phyloP scores from a whole-genome alignment of 2,113 vertebrate species.

The Tinamus guttatus region DNA sequence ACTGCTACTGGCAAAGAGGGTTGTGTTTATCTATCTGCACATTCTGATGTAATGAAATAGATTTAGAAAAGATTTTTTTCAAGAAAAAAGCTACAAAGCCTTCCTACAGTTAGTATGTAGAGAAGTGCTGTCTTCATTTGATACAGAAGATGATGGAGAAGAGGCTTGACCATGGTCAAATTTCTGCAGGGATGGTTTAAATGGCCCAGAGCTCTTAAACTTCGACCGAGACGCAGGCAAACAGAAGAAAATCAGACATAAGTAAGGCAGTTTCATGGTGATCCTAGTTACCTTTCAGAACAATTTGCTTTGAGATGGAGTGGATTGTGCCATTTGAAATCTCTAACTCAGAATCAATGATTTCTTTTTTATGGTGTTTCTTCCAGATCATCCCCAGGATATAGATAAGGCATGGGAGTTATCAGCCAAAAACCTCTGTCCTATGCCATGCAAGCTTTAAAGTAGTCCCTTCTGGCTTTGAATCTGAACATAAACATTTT shows the following conservation, averaged over 20 bases:
- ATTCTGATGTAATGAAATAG: not conserved
- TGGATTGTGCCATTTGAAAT: slow-evolving; percentile 30
- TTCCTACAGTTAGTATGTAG: not conserved
- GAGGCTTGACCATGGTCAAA: not conserved
- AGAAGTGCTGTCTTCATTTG: not conserved
- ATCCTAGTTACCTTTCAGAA: slow-evolving; percentile 41
- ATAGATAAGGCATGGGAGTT: not conserved
- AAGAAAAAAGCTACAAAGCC: not conserved
- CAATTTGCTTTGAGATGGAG: slow-evolving; percentile 2
- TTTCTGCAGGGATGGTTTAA: not conserved
- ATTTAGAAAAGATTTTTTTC: not conserved
- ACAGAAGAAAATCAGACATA: not conserved
- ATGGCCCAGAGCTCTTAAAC: slow-evolving; percentile 5
- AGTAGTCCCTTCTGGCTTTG: not conserved
- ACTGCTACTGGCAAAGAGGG: not conserved
- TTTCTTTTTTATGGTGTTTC: not conserved
- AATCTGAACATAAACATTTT: not conserved
- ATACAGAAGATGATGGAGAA: not conserved
- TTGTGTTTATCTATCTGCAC: not conserved
- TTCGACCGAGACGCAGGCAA: slow-evolving; percentile 1
- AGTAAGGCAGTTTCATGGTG: not conserved
- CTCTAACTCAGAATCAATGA: not conserved
- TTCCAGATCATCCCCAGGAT: not conserved
- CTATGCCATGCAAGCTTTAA: not conserved
- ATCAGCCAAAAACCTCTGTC: not conserved